Percentiles rank a stretch among this genome's conserved stretches.
phyloP scores from a whole-genome alignment of 2,888 invertebrate genomes.

The Heliconius sara region DNA sequence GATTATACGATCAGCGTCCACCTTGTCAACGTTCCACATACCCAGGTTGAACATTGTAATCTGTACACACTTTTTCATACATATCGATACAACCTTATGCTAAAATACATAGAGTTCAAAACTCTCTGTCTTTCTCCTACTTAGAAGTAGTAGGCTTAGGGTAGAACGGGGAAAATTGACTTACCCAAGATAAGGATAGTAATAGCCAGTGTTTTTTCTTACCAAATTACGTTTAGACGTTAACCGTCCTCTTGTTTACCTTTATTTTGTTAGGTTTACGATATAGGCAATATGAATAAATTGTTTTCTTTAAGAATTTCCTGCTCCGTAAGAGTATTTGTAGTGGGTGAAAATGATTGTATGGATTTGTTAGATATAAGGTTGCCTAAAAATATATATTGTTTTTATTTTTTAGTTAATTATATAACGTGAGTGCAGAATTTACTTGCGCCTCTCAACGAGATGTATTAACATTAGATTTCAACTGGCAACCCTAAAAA shows the following conservation, averaged over 20 bases:
- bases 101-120: constrained; percentile 47
- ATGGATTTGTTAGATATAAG: no score
- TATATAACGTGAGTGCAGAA: no score
- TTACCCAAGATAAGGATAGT: constrained; percentile 81
- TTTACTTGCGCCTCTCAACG: no score
- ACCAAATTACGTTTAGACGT: constrained; percentile 73
- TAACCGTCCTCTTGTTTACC: constrained; percentile 78
- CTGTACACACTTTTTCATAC: constrained; percentile 51
- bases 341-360: constrained; percentile 14
- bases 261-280: constrained; percentile 63
- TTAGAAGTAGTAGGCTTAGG: constrained; percentile 52
- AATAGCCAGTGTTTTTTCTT: constrained; percentile 76
- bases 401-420: no score
- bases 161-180: constrained; percentile 78
- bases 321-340: constrained; percentile 6
- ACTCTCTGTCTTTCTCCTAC: constrained; percentile 36
- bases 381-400: no score
- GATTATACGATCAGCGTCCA: constrained; percentile 81
- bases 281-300: constrained; percentile 46
- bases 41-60: constrained; percentile 77
- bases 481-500: no score
- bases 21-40: constrained; percentile 81
- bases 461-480: no score
- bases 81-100: constrained; percentile 45
- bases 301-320: constrained; percentile 45